These are phyloP conservation scores for Willowsia nigromaculata DNA, from an alignment of 2,888 invertebrate species.

Conservation along the genomic window DNA sequence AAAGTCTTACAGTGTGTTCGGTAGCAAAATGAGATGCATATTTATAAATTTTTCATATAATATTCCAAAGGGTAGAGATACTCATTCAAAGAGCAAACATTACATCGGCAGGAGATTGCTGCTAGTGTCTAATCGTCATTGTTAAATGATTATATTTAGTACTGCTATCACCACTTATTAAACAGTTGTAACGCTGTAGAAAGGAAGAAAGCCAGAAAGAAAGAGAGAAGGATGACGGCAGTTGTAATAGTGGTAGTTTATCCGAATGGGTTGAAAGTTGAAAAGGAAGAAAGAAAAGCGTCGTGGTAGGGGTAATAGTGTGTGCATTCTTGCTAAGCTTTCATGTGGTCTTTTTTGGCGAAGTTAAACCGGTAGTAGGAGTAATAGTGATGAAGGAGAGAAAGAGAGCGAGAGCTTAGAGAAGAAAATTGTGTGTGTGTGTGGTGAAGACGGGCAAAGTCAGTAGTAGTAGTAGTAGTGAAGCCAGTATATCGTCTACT, in stretches of 20 bases:
- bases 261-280: slow-evolving; percentile 59
- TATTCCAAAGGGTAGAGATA: background rate
- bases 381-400: slow-evolving; percentile 32
- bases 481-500: background rate
- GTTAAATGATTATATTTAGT: slow-evolving; percentile 67
- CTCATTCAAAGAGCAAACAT: background rate
- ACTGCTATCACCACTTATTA: slow-evolving; percentile 59
- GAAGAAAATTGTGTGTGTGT: slow-evolving; percentile 4
- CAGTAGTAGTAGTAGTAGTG: too few species aligned
- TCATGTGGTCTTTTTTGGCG: slow-evolving; percentile 63
- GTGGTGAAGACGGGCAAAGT: background rate
- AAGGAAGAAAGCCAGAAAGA: background rate
- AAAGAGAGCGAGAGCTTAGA: slow-evolving; percentile 6
- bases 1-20: background rate
- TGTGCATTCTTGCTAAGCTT: slow-evolving; percentile 6
- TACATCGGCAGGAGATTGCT: background rate
- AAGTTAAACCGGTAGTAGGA: slow-evolving; percentile 42
- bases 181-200: slow-evolving; percentile 35
- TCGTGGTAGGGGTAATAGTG: slow-evolving; percentile 11
- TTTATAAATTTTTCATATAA: background rate
- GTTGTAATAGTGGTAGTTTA: slow-evolving; percentile 48
- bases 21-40: background rate
- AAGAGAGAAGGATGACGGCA: background rate
- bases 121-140: slow-evolving; percentile 63
- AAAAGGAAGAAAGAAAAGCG: slow-evolving; percentile 43